Evolutionary conservation across 2,113 vertebrate genomes (phyloP), one percentile per base, ranked within the genome.

Genomic region (Rallus limicola): DNA sequence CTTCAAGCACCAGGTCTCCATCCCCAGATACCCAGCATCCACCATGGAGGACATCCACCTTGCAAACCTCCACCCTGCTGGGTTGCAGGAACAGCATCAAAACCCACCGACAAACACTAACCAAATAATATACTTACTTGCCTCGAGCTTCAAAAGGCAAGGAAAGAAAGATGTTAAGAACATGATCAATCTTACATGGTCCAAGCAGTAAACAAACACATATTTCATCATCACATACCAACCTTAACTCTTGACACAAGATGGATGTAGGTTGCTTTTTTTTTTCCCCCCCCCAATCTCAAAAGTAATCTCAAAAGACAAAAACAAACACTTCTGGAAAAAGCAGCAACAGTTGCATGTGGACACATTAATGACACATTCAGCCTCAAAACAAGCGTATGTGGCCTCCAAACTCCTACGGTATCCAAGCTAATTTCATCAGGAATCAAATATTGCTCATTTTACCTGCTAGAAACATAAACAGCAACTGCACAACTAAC

Each of bases 161-260:
- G 64, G 58, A 28, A 88, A 94, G 88, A 95, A 92, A 95, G 86
- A 96, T 44, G 44, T 93, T 92, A 90, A 69, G 92, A 94, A 87
- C 72, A 65, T 58, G 74, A 97, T 96, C 95, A 96, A 96, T 97
- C 91, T 96, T 82, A 93, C 55, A 55, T 4, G 18, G 91, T 59
- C 81, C 50, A 67, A 92, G 88, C 76, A 94, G 95, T 96, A 97
- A 97, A 97, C 94, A 97, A 94, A 95, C 96, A 96, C 92, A 95
- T 96, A 97, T 95, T 97, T 97, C 97, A 97, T 90, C 85, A 95
- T 60, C 86, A 95, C 85, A 42, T 40, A 93, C 85, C 82, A 92
- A 86, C 76, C 72, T 94, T 82, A 92, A 76, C 83, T 95, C 80
- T 48, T 85, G 93, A 95, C 93, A 96, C 48, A 83, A 96, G 94